Percentiles rank a stretch among this genome's conserved stretches.
phyloP scores from a whole-genome alignment of 2,888 invertebrate species.

The Lamellibrachia satsuma region DNA sequence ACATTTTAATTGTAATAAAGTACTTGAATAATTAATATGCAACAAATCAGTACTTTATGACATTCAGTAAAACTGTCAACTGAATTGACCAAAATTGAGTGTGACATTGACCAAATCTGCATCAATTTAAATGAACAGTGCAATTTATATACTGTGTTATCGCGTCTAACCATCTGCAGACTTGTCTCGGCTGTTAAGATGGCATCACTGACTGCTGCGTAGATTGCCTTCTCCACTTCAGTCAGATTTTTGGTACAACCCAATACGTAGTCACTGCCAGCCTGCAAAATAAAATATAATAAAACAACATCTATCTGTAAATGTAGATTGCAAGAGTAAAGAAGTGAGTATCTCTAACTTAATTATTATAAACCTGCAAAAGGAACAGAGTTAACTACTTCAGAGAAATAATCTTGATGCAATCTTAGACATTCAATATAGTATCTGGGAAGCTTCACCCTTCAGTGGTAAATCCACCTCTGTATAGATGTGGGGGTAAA shows the following conservation, averaged over 20 bases:
- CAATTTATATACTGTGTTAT: not conserved
- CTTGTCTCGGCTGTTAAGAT: not conserved
- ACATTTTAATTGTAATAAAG: not conserved
- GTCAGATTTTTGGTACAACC: not conserved
- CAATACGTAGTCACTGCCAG: not conserved
- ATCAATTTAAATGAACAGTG: not conserved
- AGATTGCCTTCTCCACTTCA: not conserved
- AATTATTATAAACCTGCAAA: not conserved
- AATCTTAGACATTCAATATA: no score
- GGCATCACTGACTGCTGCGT: conserved; percentile 6
- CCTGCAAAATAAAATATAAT: not conserved
- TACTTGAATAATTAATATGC: not conserved
- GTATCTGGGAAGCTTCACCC: no score
- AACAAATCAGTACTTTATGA: no score
- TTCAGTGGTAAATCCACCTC: no score
- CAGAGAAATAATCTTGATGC: no score
- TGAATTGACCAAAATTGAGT: no score
- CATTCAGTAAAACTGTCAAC: no score
- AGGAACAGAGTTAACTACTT: not conserved
- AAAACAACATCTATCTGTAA: not conserved
- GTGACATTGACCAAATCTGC: not conserved
- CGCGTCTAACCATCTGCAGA: not conserved
- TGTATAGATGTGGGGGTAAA: no score
- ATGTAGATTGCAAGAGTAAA: not conserved
- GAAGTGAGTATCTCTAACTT: not conserved